A percentile compares a stretch with the other conserved stretches of the same genome.
These are phyloP conservation scores for Nannoperca obscura DNA, from an alignment of 2,797 vertebrate species.

Conservation along the genomic window DNA sequence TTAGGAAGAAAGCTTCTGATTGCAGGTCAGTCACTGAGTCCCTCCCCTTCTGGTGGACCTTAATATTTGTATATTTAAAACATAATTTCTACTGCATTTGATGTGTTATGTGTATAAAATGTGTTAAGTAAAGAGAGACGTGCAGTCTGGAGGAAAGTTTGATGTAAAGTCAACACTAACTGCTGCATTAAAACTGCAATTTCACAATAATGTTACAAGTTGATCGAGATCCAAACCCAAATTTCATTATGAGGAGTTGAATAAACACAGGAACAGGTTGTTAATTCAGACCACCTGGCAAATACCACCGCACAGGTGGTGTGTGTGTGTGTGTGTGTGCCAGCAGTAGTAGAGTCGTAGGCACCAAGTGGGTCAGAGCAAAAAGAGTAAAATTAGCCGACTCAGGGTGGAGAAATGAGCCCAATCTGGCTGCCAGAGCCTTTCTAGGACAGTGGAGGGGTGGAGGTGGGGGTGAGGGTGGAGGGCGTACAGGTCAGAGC, in stretches of 20 bases:
- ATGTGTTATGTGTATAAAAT: no score
- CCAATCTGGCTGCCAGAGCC: slow-evolving; percentile 10
- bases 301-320: not conserved
- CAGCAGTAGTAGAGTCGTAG: slow-evolving; percentile 18
- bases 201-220: not conserved
- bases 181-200: not conserved
- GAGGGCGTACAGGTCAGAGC: no score
- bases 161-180: not conserved
- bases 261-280: not conserved
- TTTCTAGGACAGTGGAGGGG: slow-evolving; percentile 49
- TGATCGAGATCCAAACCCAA: not conserved
- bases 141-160: not conserved
- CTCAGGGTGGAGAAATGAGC: slow-evolving; percentile 38
- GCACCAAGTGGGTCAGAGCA: slow-evolving; percentile 74
- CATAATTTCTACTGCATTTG: no score
- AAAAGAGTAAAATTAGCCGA: slow-evolving; percentile 75
- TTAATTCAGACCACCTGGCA: slow-evolving; percentile 2
- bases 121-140: not conserved
- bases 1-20: slow-evolving; percentile 11
- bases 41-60: no score
- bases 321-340: slow-evolving; percentile 3
- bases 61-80: no score
- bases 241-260: not conserved
- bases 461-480: not conserved
- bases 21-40: not conserved